These are phyloP conservation scores for Melanotaenia pygmaea DNA, from an alignment of 2,797 vertebrate genomes.

Conservation along the genomic window DNA sequence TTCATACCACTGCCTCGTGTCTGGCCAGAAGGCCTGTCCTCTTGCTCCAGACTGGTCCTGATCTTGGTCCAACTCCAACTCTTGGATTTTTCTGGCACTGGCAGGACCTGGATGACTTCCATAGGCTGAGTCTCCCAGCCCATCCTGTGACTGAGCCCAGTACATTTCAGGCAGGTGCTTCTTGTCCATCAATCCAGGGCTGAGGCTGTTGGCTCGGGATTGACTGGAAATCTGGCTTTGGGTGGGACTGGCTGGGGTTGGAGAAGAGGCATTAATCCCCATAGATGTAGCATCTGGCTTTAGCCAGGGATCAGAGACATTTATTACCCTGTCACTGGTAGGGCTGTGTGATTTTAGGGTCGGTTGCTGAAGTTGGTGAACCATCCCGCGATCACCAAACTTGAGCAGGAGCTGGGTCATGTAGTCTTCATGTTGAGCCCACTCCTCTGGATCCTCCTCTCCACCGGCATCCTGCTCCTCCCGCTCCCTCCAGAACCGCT, in stretches of 20 bases:
- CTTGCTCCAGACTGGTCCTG: constrained; percentile 73
- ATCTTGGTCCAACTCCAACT: constrained; percentile 90
- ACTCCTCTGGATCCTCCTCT: constrained; percentile 93
- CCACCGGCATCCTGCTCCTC: constrained; percentile 80
- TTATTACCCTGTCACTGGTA: constrained; percentile 57
- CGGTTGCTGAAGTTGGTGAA: constrained; percentile 83
- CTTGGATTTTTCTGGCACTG: constrained; percentile 94
- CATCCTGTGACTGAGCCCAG: constrained; percentile 96
- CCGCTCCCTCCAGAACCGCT: constrained; percentile 91
- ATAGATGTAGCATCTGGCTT: constrained; percentile 66
- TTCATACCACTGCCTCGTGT: constrained; percentile 90
- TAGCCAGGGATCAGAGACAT: constrained; percentile 75
- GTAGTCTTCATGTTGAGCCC: constrained; percentile 98
- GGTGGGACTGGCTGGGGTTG: constrained; percentile 71
- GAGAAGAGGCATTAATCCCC: constrained; percentile 63
- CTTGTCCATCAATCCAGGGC: constrained; percentile 88
- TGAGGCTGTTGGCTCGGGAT: constrained; percentile 68
- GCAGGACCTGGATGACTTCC: constrained; percentile 96
- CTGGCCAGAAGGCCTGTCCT: constrained; percentile 82
- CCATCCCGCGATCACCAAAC: constrained; percentile 91
- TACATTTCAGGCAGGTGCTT: constrained; percentile 94
- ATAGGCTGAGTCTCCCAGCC: constrained; percentile 95
- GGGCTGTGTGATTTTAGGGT: constrained; percentile 81
- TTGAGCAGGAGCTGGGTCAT: constrained; percentile 97
- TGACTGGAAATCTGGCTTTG: constrained; percentile 73